Evolutionary conservation across 1,140 invertebrate species (phyloP).

Genomic region (Samia ricini): DNA sequence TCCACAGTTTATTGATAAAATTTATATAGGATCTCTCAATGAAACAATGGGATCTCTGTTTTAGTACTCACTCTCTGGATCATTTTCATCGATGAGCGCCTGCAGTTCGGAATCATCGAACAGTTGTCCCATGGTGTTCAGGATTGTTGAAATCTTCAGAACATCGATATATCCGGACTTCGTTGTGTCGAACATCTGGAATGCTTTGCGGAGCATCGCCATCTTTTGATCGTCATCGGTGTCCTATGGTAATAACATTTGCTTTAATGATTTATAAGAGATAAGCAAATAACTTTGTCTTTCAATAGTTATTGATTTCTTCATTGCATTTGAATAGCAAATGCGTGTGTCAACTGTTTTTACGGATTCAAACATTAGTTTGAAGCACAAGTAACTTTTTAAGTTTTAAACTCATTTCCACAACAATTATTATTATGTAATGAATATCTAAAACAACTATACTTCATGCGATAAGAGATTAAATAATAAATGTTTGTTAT

Average conservation of each 20-base stretch:
- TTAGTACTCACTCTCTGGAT: conserved; percentile 83
- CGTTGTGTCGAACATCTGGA: conserved; percentile 96
- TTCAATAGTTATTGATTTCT: too few relatives aligned
- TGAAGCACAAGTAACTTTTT: too few relatives aligned
- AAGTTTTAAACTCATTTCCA: too few relatives aligned
- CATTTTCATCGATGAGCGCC: conserved; percentile 89
- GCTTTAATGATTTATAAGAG: not conserved
- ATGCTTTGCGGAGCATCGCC: conserved; percentile 93
- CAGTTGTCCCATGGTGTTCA: conserved; percentile 96
- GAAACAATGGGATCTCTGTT: not conserved
- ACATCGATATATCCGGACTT: conserved; percentile 94
- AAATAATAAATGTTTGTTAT: too few relatives aligned
- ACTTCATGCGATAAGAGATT: too few relatives aligned
- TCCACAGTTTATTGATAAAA: not conserved
- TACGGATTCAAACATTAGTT: too few relatives aligned
- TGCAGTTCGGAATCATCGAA: conserved; percentile 93
- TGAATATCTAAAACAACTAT: too few relatives aligned
- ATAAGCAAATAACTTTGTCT: not conserved
- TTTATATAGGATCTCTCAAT: not conserved
- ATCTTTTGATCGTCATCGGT: conserved; percentile 88
- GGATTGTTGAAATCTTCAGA: conserved; percentile 91
- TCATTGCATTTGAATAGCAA: too few relatives aligned
- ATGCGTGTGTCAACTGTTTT: too few relatives aligned
- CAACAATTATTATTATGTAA: too few relatives aligned
- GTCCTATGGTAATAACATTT: conserved; percentile 72